A percentile compares a stretch with the other conserved stretches of the same genome.
Conservation (phyloP, 2,797 vertebrate species). For the Microchirus variegatus region DNA sequence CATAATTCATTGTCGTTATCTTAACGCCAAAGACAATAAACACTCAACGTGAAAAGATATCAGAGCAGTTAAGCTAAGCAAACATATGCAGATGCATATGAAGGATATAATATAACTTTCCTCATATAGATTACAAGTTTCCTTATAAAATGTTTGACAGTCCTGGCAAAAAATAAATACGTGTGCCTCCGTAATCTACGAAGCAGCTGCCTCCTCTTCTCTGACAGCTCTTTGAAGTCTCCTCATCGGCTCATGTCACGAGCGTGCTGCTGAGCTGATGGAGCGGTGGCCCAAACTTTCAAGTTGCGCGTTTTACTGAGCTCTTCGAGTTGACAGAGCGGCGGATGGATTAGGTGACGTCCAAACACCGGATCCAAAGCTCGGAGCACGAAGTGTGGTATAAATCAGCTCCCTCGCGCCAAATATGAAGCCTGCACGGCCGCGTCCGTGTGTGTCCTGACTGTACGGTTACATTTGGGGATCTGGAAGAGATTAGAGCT, state of each 20-base stretch:
- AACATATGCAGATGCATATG: too few relatives aligned
- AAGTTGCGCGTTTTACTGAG: constrained; percentile 41
- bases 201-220: constrained; percentile 56
- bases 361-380: constrained; percentile 56
- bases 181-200: constrained; percentile 24
- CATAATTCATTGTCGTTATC: not conserved
- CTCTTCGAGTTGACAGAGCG: constrained; percentile 39
- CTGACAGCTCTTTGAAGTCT: constrained; percentile 51
- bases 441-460: constrained; percentile 35
- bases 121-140: too few relatives aligned
- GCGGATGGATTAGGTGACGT: constrained; percentile 66
- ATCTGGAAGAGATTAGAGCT: constrained; percentile 70
- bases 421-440: constrained; percentile 35
- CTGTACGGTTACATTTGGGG: constrained; percentile 57
- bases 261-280: constrained; percentile 50
- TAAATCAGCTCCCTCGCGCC: constrained; percentile 55
- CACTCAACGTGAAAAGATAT: too few relatives aligned
- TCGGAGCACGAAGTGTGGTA: constrained; percentile 43
- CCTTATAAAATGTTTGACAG: constrained; percentile 1
- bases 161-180: constrained; percentile 42
- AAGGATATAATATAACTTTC: too few relatives aligned
- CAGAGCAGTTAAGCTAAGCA: too few relatives aligned
- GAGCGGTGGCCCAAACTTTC: constrained; percentile 33
- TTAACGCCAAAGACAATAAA: too few relatives aligned
- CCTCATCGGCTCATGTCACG: constrained; percentile 38